These are phyloP conservation scores for Mohoua ochrocephala DNA, from an alignment of 2,113 vertebrate species.

Conservation along the genomic window DNA sequence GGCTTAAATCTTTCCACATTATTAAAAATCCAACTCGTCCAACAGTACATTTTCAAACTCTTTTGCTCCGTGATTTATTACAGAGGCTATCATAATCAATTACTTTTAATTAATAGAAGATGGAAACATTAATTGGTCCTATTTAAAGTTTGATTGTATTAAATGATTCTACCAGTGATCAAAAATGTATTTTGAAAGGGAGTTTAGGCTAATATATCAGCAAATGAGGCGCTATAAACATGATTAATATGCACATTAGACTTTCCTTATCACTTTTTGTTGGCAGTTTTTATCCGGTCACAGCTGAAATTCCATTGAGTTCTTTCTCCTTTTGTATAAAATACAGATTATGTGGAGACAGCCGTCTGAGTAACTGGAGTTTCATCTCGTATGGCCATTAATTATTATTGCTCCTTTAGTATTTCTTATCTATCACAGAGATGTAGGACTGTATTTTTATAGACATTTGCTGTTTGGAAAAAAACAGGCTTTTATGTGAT, in stretches of 20 bases:
- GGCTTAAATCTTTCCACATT: slow-evolving; percentile 62
- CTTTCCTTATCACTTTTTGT: slow-evolving; percentile 83
- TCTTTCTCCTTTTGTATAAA: slow-evolving; percentile 83
- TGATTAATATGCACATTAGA: slow-evolving; percentile 89
- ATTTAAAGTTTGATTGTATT: slow-evolving; percentile 63
- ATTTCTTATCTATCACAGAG: slow-evolving; percentile 79
- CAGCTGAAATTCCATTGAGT: slow-evolving; percentile 80
- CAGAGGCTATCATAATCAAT: slow-evolving; percentile 60
- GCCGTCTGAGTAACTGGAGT: slow-evolving; percentile 82
- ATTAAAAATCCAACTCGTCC: slow-evolving; percentile 57
- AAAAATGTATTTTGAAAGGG: slow-evolving; percentile 77
- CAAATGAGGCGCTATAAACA: slow-evolving; percentile 85
- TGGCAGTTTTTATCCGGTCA: slow-evolving; percentile 84
- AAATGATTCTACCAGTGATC: slow-evolving; percentile 72
- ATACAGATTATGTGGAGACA: slow-evolving; percentile 87
- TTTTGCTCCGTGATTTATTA: slow-evolving; percentile 64
- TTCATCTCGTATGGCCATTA: slow-evolving; percentile 83
- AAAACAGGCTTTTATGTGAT: slow-evolving; percentile 21
- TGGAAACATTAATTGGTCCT: slow-evolving; percentile 71
- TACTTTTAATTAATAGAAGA: slow-evolving; percentile 77
- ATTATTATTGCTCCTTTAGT: slow-evolving; percentile 81
- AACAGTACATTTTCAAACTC: slow-evolving; percentile 54
- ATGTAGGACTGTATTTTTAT: slow-evolving; percentile 70
- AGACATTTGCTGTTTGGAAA: slow-evolving; percentile 65
- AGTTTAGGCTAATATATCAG: slow-evolving; percentile 84